Conservation (phyloP, 2,797 vertebrate species). For the Artibeus lituratus region DNA sequence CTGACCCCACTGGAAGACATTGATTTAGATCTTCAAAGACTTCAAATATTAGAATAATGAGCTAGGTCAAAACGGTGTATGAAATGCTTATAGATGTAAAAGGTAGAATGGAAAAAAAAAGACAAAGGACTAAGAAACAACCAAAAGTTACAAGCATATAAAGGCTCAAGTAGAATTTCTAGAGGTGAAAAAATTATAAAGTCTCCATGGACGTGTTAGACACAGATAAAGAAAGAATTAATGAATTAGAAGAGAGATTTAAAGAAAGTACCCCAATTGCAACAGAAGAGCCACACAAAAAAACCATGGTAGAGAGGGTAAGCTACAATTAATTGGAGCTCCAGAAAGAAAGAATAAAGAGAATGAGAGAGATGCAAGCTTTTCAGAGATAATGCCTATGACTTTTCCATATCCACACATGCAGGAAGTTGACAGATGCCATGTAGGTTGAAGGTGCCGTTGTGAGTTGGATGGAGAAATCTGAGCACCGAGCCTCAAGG, state of each 20-base stretch:
- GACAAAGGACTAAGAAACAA: neutral
- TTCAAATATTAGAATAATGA: neutral
- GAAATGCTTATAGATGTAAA: neutral
- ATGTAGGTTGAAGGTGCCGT: neutral
- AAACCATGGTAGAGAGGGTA: neutral
- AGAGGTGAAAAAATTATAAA: neutral
- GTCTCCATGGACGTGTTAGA: neutral
- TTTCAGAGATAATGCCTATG: neutral
- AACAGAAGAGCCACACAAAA: neutral
- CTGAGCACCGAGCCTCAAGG: neutral
- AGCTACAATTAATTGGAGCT: neutral
- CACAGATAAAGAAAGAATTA: neutral
- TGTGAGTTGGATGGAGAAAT: neutral
- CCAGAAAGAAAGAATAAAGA: neutral
- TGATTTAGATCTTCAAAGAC: neutral
- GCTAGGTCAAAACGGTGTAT: neutral
- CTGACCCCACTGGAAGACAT: neutral
- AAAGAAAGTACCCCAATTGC: neutral
- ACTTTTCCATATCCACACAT: too few relatives aligned
- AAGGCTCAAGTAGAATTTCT: neutral
- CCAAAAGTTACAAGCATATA: neutral
- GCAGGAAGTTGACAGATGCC: neutral
- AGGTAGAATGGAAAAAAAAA: neutral
- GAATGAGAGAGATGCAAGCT: too few relatives aligned
- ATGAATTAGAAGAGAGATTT: neutral